Evolutionary conservation across 2,888 invertebrate species (phyloP).

Genomic region (Lomographa bimaculata): DNA sequence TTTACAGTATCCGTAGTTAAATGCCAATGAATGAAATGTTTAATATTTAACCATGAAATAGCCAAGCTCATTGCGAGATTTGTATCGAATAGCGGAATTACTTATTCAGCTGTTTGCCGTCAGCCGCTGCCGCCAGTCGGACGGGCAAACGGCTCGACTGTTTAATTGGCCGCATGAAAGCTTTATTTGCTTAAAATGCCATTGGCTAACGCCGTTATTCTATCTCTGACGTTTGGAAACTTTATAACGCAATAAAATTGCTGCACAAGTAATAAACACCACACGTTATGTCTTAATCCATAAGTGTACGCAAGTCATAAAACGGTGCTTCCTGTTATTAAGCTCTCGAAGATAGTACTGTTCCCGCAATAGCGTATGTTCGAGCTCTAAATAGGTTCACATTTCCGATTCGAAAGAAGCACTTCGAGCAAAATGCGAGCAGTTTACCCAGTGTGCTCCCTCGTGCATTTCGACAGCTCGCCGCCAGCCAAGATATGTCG

Average conservation of each 20-base stretch:
- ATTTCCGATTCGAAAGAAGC: constrained; percentile 57
- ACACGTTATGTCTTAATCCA: constrained; percentile 11
- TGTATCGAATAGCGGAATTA: constrained; percentile 40
- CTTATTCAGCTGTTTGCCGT: constrained; percentile 44
- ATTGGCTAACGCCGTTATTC: constrained; percentile 28
- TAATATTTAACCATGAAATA: constrained; percentile 29
- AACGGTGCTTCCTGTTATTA: constrained; percentile 18
- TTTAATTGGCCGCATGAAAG: constrained; percentile 52
- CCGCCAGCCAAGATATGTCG: constrained; percentile 73
- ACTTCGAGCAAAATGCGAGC: constrained; percentile 62
- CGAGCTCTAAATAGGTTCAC: constrained; percentile 59
- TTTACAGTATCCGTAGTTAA: too few species aligned
- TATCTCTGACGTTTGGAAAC: constrained; percentile 15
- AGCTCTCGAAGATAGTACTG: constrained; percentile 14
- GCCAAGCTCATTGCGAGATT: constrained; percentile 23
- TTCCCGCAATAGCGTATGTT: constrained; percentile 36
- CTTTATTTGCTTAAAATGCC: constrained; percentile 49
- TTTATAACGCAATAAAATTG: constrained; percentile 21
- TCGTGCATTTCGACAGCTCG: constrained; percentile 70
- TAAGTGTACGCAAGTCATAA: constrained; percentile 11
- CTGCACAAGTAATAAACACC: constrained; percentile 12
- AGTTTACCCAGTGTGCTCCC: constrained; percentile 66
- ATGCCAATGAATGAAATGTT: constrained; percentile 20
- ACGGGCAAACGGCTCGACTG: constrained; percentile 34
- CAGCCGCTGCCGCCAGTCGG: constrained; percentile 33